Evolutionary conservation across 1,140 invertebrate species (phyloP), one percentile per base, ranked within the genome.

Genomic region (Drosophila sucinea): DNA sequence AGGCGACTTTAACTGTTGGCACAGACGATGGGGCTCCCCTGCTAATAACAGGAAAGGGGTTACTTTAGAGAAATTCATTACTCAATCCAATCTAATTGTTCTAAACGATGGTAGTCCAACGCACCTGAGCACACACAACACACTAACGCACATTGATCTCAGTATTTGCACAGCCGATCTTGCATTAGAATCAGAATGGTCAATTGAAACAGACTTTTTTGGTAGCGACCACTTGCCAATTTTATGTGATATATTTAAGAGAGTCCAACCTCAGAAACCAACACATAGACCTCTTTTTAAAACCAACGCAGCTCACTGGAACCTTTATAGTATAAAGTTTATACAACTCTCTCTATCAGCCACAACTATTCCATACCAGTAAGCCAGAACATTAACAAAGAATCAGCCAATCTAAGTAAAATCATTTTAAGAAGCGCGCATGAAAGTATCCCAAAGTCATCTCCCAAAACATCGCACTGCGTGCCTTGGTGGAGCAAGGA

Each of bases 401-500:
- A 54, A 27, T 25, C 47, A 23, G 44, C 44, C 17, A 17, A 17
- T 17, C 17, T 17, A 17, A 17, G 17, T 17, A 17, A 6, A 47
- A 47, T 44, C 44, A 54, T 54, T 25, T 23, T 25, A 23, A n/a
- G 25, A 25, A 54, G 47, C 47, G 47, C 17, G n/a, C 47, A 54
- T 27, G 2, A 54, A 27, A 54, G 47, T 27, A 54, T 54, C 7
- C 47, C 47, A 25, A 47, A 7, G 7, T 27, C 47, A 4, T 54
- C 47, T 10, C 23, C 25, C 4, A 54, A 54, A 54, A 27, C 47
- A 27, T 54, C 47, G 5, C 47, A 54, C 10, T 27, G 2, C 27
- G 40, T 57, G 11, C 64, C 64, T 11, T 66, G 64, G 64, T 66
- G 64, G 64, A 66, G 57, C 38, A 66, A 55, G 60, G 17, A 44